These are phyloP conservation scores for Epinephelus coioides DNA, from an alignment of 2,797 vertebrate genomes.

Conservation along the genomic window DNA sequence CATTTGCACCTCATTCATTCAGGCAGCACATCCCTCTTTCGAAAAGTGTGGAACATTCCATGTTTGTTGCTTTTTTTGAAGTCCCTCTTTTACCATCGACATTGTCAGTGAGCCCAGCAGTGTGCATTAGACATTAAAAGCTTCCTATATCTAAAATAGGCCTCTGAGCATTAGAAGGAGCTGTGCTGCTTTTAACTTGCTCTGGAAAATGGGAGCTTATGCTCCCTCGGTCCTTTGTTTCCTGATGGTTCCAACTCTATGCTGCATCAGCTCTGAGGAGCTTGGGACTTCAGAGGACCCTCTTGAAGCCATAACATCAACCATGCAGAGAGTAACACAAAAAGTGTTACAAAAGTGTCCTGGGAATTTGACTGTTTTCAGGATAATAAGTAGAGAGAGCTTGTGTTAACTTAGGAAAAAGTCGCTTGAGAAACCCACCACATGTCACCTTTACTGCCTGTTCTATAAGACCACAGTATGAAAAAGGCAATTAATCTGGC, in stretches of 20 bases:
- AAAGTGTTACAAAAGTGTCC: slow-evolving; percentile 77
- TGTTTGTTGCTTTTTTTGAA: slow-evolving; percentile 75
- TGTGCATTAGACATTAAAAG: slow-evolving; percentile 84
- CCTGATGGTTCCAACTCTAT: slow-evolving; percentile 80
- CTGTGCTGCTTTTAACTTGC: slow-evolving; percentile 81
- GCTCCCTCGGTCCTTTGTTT: slow-evolving; percentile 82
- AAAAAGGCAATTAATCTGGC: slow-evolving; percentile 41
- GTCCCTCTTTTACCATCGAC: slow-evolving; percentile 68
- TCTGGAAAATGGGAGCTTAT: slow-evolving; percentile 81
- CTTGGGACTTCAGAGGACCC: slow-evolving; percentile 82
- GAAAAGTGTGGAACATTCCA: slow-evolving; percentile 60
- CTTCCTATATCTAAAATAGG: slow-evolving; percentile 83
- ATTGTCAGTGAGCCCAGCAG: slow-evolving; percentile 74
- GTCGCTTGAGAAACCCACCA: slow-evolving; percentile 58
- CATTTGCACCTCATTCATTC: slow-evolving; percentile 54
- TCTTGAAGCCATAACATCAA: slow-evolving; percentile 87
- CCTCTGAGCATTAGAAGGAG: slow-evolving; percentile 83
- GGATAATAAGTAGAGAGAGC: slow-evolving; percentile 79
- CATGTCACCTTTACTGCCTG: slow-evolving; percentile 55
- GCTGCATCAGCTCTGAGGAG: slow-evolving; percentile 81
- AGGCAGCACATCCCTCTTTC: slow-evolving; percentile 43
- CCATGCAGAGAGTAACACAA: slow-evolving; percentile 77
- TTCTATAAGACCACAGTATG: slow-evolving; percentile 34
- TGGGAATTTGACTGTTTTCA: slow-evolving; percentile 83
- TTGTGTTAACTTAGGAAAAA: slow-evolving; percentile 78